phyloP scores from a whole-genome alignment of 2,797 vertebrate genomes.

The Phataginus tricuspis region DNA sequence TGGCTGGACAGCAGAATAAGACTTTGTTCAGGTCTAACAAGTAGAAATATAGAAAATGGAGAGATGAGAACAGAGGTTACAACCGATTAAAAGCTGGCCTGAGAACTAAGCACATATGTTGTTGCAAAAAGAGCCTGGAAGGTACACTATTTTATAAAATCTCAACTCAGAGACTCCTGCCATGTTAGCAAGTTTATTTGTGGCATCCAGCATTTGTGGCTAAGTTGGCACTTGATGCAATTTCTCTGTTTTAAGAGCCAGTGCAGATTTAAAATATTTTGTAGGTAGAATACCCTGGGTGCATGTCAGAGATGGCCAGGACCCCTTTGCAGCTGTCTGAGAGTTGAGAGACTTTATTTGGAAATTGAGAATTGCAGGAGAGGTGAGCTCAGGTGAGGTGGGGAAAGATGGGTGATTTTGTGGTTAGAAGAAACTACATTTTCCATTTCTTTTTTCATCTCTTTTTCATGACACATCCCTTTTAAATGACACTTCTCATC shows the following conservation, averaged over 20 bases:
- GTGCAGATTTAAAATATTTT: neutral
- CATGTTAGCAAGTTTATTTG: neutral
- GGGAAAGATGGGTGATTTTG: neutral
- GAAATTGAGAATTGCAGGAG: neutral
- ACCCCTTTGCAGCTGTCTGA: neutral
- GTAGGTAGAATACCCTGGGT: fast-evolving
- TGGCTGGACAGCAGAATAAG: neutral
- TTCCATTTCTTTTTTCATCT: neutral
- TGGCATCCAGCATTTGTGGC: neutral
- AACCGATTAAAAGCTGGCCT: no score
- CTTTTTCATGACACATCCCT: neutral
- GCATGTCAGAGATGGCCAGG: fast-evolving
- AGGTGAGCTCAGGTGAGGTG: no score
- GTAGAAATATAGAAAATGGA: fast-evolving
- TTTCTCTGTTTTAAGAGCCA: neutral
- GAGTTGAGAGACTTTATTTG: neutral
- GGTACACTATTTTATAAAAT: neutral
- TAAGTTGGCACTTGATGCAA: fast-evolving
- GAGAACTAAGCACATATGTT: fast-evolving
- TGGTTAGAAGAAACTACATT: neutral
- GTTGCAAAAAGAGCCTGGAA: neutral
- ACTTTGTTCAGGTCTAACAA: neutral
- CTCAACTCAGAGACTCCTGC: neutral
- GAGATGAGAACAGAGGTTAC: neutral
- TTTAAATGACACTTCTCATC: neutral